Base-by-base conservation (phyloP, 2,888 invertebrate species). In the Lepidochitona cinerea region DNA sequence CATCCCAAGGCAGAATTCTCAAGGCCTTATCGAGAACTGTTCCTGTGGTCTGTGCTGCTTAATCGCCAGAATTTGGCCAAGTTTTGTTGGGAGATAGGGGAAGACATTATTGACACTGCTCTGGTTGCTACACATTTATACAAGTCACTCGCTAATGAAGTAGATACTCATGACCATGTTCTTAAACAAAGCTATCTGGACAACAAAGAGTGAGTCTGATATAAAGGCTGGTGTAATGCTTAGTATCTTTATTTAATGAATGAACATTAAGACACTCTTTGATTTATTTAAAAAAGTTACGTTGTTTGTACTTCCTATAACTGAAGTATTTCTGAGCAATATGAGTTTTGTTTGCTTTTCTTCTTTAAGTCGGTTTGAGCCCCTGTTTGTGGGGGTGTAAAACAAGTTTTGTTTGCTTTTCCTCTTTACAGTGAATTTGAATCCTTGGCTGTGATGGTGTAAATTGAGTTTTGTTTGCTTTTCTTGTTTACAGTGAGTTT, bases 71-170 rank as follows among this genome's bases (percentile, higher is more conserved):
- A 84, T 52, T 74, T 91, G 80, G 91, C 91, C n/a, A 82, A 85
- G 68, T 88, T 89, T 74, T 87, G 89, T 73, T 90, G 91, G 90
- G 88, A 89, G 77, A 81, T 89, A 73, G 88, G 89, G 4, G 87
- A 89, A 14, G 90, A 89, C 37, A 88, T 90, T 0, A 84, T 91
- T 4, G 86, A 87, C 4, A 84, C 86, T 74, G 90, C 91, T 18
- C 75, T 91, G 18, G 88, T 88, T 4, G 89, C 88, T 2, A 85
- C 89, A 4, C 74, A 83, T 29, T 78, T 91, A 41, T 90, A 88
- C 79, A 77, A 79, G 49, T 81, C 83, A 9, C 81, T 91, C 73
- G 83, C 83, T 9, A 70, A 73, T 69, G 75, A 80, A 37, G 75
- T 88, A 6, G 83, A 85, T 23, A 80, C 82, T 26, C 85, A 88